Evolutionary conservation across 2,797 vertebrate genomes (phyloP).

Genomic region (Rhinella marina): DNA sequence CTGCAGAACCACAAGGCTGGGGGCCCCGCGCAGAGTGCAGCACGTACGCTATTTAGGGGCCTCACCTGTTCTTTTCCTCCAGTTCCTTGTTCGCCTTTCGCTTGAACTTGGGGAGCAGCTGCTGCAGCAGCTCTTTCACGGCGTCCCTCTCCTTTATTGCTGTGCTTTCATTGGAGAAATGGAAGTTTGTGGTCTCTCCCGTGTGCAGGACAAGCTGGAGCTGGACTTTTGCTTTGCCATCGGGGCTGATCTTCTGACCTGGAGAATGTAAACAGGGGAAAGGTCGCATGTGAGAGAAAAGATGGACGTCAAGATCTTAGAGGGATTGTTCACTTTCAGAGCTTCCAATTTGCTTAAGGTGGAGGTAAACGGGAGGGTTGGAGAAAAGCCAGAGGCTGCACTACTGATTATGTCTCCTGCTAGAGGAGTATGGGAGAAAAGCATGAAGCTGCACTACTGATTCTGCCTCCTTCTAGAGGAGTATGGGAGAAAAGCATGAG

Average conservation of each 20-base stretch:
- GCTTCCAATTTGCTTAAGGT: too few relatives aligned
- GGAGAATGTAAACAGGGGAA: constrained; percentile 48
- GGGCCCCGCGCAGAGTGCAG: too few relatives aligned
- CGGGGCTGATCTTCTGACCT: constrained; percentile 99
- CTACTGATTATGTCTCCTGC: too few relatives aligned
- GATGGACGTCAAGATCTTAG: background rate
- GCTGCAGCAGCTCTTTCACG: constrained; percentile 95
- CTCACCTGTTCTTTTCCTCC: constrained; percentile 97
- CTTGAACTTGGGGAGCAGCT: constrained; percentile 96
- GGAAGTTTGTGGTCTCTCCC: constrained; percentile 95
- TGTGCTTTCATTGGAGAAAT: constrained; percentile 93
- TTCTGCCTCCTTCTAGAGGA: too few relatives aligned
- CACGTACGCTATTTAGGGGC: background rate
- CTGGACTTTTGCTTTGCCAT: constrained; percentile 98
- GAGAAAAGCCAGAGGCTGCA: too few relatives aligned
- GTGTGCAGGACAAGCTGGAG: constrained; percentile 95
- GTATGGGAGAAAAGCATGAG: too few relatives aligned
- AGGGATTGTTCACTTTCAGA: background rate
- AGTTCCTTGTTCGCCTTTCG: constrained; percentile 98
- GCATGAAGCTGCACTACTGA: too few relatives aligned
- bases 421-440: too few relatives aligned
- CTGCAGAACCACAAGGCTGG: too few relatives aligned
- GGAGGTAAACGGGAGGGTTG: too few relatives aligned
- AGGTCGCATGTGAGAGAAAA: background rate
- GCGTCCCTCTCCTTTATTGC: constrained; percentile 93